Evolutionary conservation across 2,797 vertebrate genomes (phyloP).

Genomic region (Rhincodon typus): DNA sequence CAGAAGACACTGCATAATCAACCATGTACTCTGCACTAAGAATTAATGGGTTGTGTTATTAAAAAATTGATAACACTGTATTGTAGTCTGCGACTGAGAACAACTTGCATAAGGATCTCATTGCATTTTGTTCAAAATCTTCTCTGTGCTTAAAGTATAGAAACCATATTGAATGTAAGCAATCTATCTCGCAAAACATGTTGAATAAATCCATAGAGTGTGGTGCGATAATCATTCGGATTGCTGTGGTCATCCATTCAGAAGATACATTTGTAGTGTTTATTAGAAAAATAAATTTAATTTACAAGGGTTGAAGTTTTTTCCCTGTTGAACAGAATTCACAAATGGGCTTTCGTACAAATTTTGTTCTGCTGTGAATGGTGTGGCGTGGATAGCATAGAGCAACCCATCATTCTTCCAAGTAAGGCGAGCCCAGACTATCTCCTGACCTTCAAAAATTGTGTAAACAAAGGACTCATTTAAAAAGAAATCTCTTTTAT

Average conservation of each 20-base stretch:
- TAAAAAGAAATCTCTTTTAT: neutral
- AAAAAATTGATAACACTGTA: neutral
- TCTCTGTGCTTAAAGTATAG: neutral
- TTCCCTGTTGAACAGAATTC: neutral
- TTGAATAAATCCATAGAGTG: neutral
- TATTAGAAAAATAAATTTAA: conserved; percentile 28
- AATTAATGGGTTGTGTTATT: neutral
- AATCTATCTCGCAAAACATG: neutral
- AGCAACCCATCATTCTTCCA: neutral
- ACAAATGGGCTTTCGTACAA: conserved; percentile 11
- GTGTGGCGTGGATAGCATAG: neutral
- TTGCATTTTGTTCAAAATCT: neutral
- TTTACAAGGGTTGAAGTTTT: neutral
- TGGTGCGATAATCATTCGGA: neutral
- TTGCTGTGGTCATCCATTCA: neutral
- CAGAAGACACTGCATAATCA: neutral
- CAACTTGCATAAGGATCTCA: neutral
- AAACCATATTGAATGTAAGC: neutral
- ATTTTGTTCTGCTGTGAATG: neutral
- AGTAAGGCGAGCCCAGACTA: neutral
- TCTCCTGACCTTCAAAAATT: neutral
- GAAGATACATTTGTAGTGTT: neutral
- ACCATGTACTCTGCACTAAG: neutral
- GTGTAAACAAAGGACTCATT: neutral
- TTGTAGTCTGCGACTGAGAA: neutral